These are phyloP conservation scores for Chrysodeixis includens DNA, from an alignment of 2,888 invertebrate species.

Conservation along the genomic window DNA sequence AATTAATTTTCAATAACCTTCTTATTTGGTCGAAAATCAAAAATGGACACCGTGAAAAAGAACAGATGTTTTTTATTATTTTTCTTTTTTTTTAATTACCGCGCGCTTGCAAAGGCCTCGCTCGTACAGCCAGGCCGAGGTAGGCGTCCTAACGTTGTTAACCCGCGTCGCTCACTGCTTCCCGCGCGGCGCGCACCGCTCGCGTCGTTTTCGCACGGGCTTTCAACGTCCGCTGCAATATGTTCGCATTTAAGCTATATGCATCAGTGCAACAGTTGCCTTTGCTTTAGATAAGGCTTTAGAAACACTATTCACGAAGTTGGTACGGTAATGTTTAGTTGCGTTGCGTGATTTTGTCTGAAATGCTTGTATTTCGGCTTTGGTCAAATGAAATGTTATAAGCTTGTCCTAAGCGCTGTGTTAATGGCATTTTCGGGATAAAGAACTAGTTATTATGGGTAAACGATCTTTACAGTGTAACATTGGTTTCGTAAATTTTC, in stretches of 20 bases:
- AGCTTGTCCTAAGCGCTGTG: too few relatives aligned
- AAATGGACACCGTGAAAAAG: conserved; percentile 26
- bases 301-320: conserved; percentile 29
- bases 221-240: conserved; percentile 58
- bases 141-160: conserved; percentile 73
- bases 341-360: neutral
- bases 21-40: conserved; percentile 14
- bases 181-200: conserved; percentile 63
- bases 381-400: too few relatives aligned
- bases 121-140: conserved; percentile 41
- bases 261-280: conserved; percentile 68
- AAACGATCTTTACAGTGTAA: too few relatives aligned
- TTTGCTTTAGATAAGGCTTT: conserved; percentile 51
- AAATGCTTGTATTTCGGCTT: neutral
- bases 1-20: neutral
- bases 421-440: too few relatives aligned
- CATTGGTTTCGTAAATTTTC: too few relatives aligned
- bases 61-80: conserved; percentile 14
- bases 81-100: conserved; percentile 62
- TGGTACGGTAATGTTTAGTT: neutral
- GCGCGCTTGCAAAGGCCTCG: conserved; percentile 58
- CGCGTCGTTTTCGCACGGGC: conserved; percentile 62
- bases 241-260: conserved; percentile 29
- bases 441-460: too few relatives aligned
- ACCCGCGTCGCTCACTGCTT: conserved; percentile 75